Evolutionary conservation across 2,888 invertebrate species (phyloP).

Genomic region (Mellilla xanthometata): DNA sequence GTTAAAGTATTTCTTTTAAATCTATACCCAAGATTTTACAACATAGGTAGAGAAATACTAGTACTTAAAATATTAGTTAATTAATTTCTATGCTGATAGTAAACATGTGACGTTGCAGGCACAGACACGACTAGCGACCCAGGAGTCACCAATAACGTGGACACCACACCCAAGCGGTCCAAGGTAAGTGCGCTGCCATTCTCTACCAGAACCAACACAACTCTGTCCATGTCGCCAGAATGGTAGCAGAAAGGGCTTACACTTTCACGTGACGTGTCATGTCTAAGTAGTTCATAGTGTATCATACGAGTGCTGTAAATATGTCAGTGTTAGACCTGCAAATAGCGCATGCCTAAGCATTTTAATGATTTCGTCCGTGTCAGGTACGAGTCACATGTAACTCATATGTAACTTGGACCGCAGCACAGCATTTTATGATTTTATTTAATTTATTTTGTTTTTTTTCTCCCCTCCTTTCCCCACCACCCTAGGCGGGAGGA

Average conservation of each 20-base stretch:
- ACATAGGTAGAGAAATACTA: no score
- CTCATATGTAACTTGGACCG: conserved; percentile 33
- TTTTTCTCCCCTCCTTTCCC: conserved; percentile 60
- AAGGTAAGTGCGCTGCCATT: conserved; percentile 53
- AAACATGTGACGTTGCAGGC: conserved; percentile 47
- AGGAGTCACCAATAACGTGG: conserved; percentile 72
- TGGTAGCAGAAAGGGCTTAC: conserved; percentile 46
- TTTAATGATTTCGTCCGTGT: conserved; percentile 51
- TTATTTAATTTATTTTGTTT: conserved; percentile 62
- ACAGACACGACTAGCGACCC: conserved; percentile 77
- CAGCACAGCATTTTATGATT: conserved; percentile 48
- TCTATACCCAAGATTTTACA: no score
- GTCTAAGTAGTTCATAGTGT: conserved; percentile 49
- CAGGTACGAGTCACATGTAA: conserved; percentile 37
- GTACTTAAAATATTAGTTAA: no score
- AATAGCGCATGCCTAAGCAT: conserved; percentile 55
- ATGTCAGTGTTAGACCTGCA: conserved; percentile 57
- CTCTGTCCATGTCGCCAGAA: conserved; percentile 39
- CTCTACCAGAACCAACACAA: not conserved
- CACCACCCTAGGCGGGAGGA: conserved; percentile 60
- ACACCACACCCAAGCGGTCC: conserved; percentile 73
- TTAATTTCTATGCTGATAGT: no score
- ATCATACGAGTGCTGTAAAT: conserved; percentile 58
- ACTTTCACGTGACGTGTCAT: conserved; percentile 34
- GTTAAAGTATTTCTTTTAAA: no score